Evolutionary conservation across 1,140 invertebrate species (phyloP).

Genomic region (Orius insidiosus): DNA sequence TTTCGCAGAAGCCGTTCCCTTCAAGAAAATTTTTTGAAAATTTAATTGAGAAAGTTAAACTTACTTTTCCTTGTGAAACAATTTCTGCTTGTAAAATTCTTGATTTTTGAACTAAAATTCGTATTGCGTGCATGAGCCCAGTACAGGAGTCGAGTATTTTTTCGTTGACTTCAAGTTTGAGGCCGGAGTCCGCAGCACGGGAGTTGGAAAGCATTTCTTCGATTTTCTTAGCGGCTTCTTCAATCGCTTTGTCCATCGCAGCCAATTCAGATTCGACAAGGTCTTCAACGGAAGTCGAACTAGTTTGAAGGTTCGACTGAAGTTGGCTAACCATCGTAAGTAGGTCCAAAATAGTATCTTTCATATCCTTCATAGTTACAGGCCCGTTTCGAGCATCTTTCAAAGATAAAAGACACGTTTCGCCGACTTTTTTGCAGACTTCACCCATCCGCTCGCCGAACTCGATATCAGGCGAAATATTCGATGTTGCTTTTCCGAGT

Average conservation of each 20-base stretch:
- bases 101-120: slow-evolving; percentile 73
- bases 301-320: slow-evolving; percentile 28
- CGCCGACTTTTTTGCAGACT: slow-evolving; percentile 38
- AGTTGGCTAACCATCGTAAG: slow-evolving; percentile 35
- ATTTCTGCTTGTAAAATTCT: slow-evolving; percentile 84
- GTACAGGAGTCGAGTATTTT: slow-evolving; percentile 95
- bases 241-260: slow-evolving; percentile 75
- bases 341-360: slow-evolving; percentile 20
- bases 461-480: slow-evolving; percentile 51
- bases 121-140: slow-evolving; percentile 81
- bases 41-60: no score
- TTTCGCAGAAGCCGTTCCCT: slow-evolving; percentile 56
- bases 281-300: slow-evolving; percentile 37
- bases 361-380: slow-evolving; percentile 27
- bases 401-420: slow-evolving; percentile 29
- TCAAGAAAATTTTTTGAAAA: neutral
- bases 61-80: slow-evolving; percentile 62
- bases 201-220: slow-evolving; percentile 76
- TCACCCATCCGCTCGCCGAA: slow-evolving; percentile 46
- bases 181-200: slow-evolving; percentile 69
- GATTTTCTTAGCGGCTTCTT: slow-evolving; percentile 64
- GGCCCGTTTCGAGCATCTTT: slow-evolving; percentile 28
- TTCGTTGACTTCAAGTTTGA: slow-evolving; percentile 93
- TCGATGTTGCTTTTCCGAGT: slow-evolving; percentile 49
- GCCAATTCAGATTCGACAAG: slow-evolving; percentile 75